Evolutionary conservation across 2,888 invertebrate species (phyloP), one percentile per base, ranked within the genome.

Genomic region (Epinotia brunnichana): DNA sequence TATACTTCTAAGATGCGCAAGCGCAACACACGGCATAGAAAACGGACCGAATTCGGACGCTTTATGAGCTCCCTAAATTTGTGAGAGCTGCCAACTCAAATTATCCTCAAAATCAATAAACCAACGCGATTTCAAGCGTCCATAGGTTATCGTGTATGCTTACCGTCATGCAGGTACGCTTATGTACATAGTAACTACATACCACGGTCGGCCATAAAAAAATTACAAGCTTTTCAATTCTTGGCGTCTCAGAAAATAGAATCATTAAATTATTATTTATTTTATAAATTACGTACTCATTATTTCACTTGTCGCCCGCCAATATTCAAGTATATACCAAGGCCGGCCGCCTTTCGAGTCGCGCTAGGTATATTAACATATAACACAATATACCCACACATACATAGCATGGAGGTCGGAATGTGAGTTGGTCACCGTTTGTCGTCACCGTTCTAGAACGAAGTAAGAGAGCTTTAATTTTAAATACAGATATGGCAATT

Each of bases 271-370:
- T 41, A 66, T 48, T 24, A 62, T 68, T 62, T 11, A 56, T 61
- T 61, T 48, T 67, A 61, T 67, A 63, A 57, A 41, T 69, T 63
- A 53, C 57, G 53, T 19, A 51, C 69, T 51, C 73, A 73, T 63
- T 74, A 74, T 80, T 80, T 79, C 78, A 81, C 79, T 81, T 81
- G 83, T 81, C 83, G 79, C 57, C 51, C 63, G 73, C 73, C 53
- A 73, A 73, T 69, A 63, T 69, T 62, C 57, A 61, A 68, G 48
- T 82, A 35, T 9, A 35, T 9, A 77, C 79, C 90, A 90, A 91
- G 92, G 92, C 80, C 90, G 81, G 76, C 86, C 77, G 87, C 90
- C 90, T 91, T 90, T 91, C 90, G 85, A 89, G 83, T 87, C 80
- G 83, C 80, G 83, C 88, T 90, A 90, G 87, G 84, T 89, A 90